Evolutionary conservation across 2,888 invertebrate species (phyloP), one percentile per base, ranked within the genome.

Genomic region (Polydrusus pterygomalis): DNA sequence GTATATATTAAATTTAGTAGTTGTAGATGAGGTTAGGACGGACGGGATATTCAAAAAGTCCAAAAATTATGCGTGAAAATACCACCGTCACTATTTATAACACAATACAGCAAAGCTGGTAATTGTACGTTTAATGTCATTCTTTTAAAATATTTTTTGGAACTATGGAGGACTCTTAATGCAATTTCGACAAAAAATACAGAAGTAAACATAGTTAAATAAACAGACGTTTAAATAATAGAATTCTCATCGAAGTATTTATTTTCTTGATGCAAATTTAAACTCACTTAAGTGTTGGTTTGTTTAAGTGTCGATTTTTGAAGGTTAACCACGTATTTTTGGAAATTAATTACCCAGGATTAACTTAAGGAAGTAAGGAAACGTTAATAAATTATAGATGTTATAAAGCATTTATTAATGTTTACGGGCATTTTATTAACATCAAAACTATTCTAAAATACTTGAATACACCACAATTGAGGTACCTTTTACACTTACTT

Each of bases 221-320:
- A 30, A 54, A 30, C 54, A 54, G 11, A 25, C 54, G 60, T 60
- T 60, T 40, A n/a, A n/a, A n/a, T n/a, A n/a, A n/a, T n/a, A n/a
- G 60, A 63, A 63, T 25, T 63, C 63, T 63, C 43, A 25, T 25
- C 45, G 43, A 63, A 20, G 43, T 63, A 63, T 63, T 63, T 63
- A 63, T 63, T 63, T 63, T 63, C 63, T 43, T 25, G 45, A 63
- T 63, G 63, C 63, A 63, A 63, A 63, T 63, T 63, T 63, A 63
- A 20, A 63, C 63, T 45, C 13, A 60, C 45, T 62, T 63, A 63
- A 63, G 63, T 63, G 18, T 20, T 20, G 25, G 25, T 63, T 63
- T 63, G 63, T 63, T 63, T 63, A 43, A 20, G 43, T 63, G 63
- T 45, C 45, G 63, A 63, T 43, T 63, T 60, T 18, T 20, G 43